phyloP scores from a whole-genome alignment of 2,113 vertebrate species.

The Pitta sordida region DNA sequence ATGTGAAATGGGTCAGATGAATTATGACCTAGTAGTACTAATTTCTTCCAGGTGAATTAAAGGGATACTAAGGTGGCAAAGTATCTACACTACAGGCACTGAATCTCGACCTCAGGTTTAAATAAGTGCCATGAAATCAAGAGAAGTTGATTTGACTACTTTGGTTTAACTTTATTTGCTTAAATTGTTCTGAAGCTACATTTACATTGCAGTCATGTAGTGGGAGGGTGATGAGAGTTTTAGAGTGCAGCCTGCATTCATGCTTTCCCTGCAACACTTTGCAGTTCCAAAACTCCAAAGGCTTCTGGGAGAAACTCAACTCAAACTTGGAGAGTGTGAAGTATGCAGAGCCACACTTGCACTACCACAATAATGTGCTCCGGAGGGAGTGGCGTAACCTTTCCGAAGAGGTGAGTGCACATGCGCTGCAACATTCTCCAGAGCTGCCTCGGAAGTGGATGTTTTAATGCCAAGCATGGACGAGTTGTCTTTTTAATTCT shows the following conservation, averaged over 20 bases:
- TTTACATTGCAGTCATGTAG: background rate
- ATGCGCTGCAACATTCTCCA: background rate
- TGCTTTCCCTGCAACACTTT: background rate
- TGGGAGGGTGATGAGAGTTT: background rate
- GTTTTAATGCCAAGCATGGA: background rate
- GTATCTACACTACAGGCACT: background rate
- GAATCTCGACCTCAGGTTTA: background rate
- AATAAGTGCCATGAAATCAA: background rate
- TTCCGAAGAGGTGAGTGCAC: conserved; percentile 67
- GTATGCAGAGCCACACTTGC: conserved; percentile 76
- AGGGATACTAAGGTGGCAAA: background rate
- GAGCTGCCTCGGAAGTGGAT: background rate
- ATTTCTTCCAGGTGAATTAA: background rate
- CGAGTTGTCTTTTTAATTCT: background rate
- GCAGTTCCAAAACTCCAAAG: conserved; percentile 76
- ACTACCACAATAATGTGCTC: conserved; percentile 75
- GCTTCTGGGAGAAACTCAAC: conserved; percentile 89
- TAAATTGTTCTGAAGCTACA: background rate
- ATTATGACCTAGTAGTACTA: background rate
- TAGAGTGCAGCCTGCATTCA: background rate
- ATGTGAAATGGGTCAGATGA: background rate
- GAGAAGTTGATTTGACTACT: background rate
- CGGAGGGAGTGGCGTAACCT: conserved; percentile 76
- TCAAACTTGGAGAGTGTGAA: conserved; percentile 83
- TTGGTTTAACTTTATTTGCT: background rate